Evolutionary conservation across 2,113 vertebrate genomes (phyloP), one percentile per base, ranked within the genome.

Genomic region (Prunella himalayana): DNA sequence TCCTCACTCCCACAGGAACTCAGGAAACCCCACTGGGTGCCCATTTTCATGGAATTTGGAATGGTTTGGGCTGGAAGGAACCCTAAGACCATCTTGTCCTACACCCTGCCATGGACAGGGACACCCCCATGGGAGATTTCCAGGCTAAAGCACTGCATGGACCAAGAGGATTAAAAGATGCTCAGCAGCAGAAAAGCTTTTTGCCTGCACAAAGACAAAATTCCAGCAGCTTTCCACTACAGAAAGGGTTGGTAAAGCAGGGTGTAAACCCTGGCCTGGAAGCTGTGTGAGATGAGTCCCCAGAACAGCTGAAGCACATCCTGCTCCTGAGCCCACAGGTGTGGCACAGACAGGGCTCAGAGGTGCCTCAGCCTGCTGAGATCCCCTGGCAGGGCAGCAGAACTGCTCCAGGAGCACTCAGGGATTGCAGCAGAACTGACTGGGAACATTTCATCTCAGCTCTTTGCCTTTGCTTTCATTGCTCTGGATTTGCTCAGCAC

Each of bases 171-270:
- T 87, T 39, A 65, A 88, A 50, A 18, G 22, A 76, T 37, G 50
- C 88, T 91, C 70, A 70, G 95, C 73, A 91, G 78, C 45, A 65
- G 68, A 84, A 94, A 97, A 95, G 70, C 68, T 72, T 96, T 93
- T 86, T 92, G 80, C 82, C 66, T 82, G 78, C 76, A 84, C 15
- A 28, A 93, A 79, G 71, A 27, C 25, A 78, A 19, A 45, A 54
- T 80, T 85, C 82, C 85, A 88, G 95, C 75, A 79, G 89, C 95
- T 90, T 95, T 84, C 79, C 84, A 41, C 87, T 93, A 83, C 14
- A 33, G 91, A 77, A 89, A 84, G 45, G 75, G 70, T 31, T 79
- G 87, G 89, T 94, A 91, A 93, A 85, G 66, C 69, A 92, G 95
- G 51, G 16, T 85, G 95, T 64, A 15, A 85, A 94, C 54, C 68